Conservation (phyloP, 2,888 invertebrate genomes). For the Gibbula magus region DNA sequence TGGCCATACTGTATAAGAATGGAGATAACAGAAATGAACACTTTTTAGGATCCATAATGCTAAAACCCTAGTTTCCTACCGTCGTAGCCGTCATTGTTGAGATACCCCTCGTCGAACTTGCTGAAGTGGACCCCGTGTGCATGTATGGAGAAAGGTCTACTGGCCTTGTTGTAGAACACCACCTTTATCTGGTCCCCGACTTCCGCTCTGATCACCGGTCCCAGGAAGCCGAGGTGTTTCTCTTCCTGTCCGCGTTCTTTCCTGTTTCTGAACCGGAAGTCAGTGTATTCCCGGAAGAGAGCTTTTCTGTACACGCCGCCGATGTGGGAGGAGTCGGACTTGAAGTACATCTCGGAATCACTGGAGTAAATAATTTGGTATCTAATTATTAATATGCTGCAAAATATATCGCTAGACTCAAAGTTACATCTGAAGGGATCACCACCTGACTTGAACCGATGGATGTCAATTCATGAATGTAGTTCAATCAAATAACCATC, state of each 20-base stretch:
- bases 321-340: conserved; percentile 14
- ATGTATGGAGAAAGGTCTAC: conserved; percentile 34
- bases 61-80: neutral
- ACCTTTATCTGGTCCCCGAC: conserved; percentile 33
- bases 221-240: conserved; percentile 37
- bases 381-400: no score
- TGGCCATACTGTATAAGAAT: no score
- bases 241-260: conserved; percentile 27
- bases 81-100: conserved; percentile 41
- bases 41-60: no score
- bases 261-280: conserved; percentile 28
- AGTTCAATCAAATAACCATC: neutral
- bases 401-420: no score
- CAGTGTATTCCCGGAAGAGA: conserved; percentile 37
- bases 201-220: conserved; percentile 39
- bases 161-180: conserved; percentile 36
- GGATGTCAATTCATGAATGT: neutral
- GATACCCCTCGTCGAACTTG: conserved; percentile 54
- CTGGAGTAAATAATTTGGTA: conserved; percentile 13
- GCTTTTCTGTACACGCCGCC: conserved; percentile 40
- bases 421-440: no score
- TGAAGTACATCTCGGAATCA: conserved; percentile 33
- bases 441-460: no score
- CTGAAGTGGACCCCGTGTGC: conserved; percentile 47
- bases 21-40: no score